Evolutionary conservation across 2,888 invertebrate species (phyloP).

Genomic region (Rugalucina vietnamica): DNA sequence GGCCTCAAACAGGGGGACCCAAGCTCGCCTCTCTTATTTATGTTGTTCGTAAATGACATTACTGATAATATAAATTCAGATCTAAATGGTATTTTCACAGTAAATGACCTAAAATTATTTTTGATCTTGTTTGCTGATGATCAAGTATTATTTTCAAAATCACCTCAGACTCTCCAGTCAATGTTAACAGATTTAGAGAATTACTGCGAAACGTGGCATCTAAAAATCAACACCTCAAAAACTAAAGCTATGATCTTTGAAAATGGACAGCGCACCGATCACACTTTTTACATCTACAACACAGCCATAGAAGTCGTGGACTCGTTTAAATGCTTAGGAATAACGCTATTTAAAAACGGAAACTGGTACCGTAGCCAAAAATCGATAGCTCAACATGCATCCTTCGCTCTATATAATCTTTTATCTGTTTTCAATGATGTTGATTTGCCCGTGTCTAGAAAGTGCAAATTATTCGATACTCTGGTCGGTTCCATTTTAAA

Average conservation of each 20-base stretch:
- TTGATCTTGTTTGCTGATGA: slow-evolving; percentile 31
- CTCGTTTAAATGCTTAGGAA: not conserved
- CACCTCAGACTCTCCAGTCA: slow-evolving; percentile 4
- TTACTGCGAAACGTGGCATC: slow-evolving; percentile 18
- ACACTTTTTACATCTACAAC: not conserved
- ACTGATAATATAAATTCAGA: slow-evolving; percentile 14
- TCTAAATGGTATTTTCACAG: slow-evolving; percentile 8
- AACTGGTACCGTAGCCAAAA: not conserved
- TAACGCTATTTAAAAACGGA: not conserved
- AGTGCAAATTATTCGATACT: not conserved
- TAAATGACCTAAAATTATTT: slow-evolving; percentile 16
- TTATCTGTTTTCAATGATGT: not conserved
- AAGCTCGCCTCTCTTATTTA: slow-evolving; percentile 13
- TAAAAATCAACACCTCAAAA: slow-evolving; percentile 27
- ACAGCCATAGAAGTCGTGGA: not conserved
- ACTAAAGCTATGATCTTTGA: slow-evolving; percentile 19
- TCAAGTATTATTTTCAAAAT: slow-evolving; percentile 21
- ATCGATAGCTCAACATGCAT: not conserved
- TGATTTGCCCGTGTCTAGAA: not conserved
- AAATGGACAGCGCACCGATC: not conserved
- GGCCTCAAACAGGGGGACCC: slow-evolving; percentile 46
- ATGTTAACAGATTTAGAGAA: slow-evolving; percentile 9
- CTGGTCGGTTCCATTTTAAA: not conserved
- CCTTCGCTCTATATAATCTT: not conserved
- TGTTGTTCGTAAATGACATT: slow-evolving; percentile 38